phyloP scores from a whole-genome alignment of 2,113 vertebrate species.

The Athene cunicularia region DNA sequence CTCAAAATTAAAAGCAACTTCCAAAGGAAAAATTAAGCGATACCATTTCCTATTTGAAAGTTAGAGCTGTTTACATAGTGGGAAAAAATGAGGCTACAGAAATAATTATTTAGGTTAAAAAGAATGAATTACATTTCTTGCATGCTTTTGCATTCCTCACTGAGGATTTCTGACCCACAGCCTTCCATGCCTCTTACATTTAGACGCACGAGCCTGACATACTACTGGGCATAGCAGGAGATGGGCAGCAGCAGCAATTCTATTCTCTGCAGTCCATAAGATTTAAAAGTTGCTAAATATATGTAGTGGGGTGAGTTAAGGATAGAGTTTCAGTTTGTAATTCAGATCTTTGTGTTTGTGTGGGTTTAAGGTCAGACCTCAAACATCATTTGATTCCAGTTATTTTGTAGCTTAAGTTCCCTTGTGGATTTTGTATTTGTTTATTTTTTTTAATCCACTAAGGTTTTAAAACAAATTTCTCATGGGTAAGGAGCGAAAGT shows the following conservation, averaged over 20 bases:
- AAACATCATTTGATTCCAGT: slow-evolving; percentile 9
- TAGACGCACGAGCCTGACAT: background rate
- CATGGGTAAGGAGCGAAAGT: slow-evolving; percentile 1
- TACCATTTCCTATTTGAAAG: background rate
- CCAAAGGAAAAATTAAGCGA: background rate
- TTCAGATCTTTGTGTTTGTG: background rate
- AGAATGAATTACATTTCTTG: background rate
- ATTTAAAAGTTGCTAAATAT: background rate
- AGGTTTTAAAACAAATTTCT: slow-evolving; percentile 35
- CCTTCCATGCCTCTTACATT: background rate
- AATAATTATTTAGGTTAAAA: background rate
- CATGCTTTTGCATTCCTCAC: background rate
- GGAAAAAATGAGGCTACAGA: background rate
- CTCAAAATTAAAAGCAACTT: background rate
- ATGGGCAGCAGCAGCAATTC: background rate
- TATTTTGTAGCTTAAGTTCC: background rate
- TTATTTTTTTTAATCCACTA: slow-evolving; percentile 10
- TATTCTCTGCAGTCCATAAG: background rate
- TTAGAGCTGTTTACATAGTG: background rate
- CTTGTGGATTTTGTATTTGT: slow-evolving; percentile 19
- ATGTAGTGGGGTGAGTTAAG: background rate
- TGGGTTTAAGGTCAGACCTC: slow-evolving; percentile 14
- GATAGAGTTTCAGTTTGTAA: background rate
- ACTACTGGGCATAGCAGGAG: background rate
- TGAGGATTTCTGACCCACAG: background rate